Conservation (phyloP, 2,797 vertebrate species). For the Alauda arvensis region DNA sequence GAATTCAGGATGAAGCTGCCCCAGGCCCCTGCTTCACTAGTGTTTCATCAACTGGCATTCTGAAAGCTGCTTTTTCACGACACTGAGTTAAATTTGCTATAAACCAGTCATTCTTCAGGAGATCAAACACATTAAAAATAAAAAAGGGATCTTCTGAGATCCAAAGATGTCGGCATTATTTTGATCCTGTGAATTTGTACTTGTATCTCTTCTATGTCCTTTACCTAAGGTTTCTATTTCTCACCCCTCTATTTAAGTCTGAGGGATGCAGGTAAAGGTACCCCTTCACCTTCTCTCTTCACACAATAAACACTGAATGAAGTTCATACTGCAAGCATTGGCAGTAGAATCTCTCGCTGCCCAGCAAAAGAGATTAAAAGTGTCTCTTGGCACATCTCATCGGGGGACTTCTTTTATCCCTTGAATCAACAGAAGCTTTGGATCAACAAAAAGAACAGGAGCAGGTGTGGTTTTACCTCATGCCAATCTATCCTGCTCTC, state of each 20-base stretch:
- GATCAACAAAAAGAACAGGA: slow-evolving; percentile 17
- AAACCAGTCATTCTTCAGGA: not conserved
- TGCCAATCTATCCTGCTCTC: not conserved
- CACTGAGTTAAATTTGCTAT: not conserved
- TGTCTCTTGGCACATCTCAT: slow-evolving; percentile 27
- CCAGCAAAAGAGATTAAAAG: slow-evolving; percentile 37
- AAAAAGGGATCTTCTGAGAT: not conserved
- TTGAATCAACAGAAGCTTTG: slow-evolving; percentile 38
- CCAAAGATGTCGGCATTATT: not conserved
- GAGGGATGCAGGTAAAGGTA: not conserved
- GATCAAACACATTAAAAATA: not conserved
- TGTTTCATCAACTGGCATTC: not conserved
- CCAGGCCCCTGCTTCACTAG: not conserved
- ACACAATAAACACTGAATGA: slow-evolving; percentile 13
- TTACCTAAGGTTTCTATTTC: not conserved
- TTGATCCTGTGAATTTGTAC: not conserved
- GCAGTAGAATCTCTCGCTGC: not conserved
- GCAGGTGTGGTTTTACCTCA: slow-evolving; percentile 32
- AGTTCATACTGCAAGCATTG: not conserved
- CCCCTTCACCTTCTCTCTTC: slow-evolving; percentile 1
- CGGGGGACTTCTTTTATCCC: slow-evolving; percentile 28
- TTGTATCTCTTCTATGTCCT: not conserved
- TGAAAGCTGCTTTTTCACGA: not conserved
- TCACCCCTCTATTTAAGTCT: not conserved
- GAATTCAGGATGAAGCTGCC: not conserved